phyloP scores from a whole-genome alignment of 2,113 vertebrate species.

The Hypanus sabinus region DNA sequence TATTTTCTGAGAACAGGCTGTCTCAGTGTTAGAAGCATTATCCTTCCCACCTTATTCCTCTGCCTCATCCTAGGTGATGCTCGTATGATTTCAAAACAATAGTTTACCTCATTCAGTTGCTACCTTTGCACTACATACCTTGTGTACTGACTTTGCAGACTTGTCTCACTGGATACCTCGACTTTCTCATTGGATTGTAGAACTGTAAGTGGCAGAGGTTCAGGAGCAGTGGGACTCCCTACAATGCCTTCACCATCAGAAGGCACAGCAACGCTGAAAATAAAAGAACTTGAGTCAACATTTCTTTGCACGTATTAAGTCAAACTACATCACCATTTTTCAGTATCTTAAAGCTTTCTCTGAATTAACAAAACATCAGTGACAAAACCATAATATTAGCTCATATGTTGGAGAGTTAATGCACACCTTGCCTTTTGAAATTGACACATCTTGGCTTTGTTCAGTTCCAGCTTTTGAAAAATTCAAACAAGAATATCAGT shows the following conservation, averaged over 20 bases:
- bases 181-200: not conserved
- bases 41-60: not conserved
- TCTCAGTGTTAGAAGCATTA: not conserved
- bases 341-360: not conserved
- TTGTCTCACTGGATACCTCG: not conserved
- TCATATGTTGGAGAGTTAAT: not conserved
- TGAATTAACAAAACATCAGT: not conserved
- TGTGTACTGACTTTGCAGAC: not conserved
- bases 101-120: not conserved
- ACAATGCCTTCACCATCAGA: not conserved
- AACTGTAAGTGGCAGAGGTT: not conserved
- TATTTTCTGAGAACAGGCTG: not conserved
- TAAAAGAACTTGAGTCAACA: not conserved
- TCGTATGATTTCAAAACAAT: not conserved
- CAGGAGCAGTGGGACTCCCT: not conserved
- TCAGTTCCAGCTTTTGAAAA: not conserved
- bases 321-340: too few relatives aligned
- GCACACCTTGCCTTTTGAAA: not conserved
- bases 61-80: not conserved
- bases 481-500: not conserved
- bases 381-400: not conserved
- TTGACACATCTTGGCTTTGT: not conserved
- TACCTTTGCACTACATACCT: not conserved
- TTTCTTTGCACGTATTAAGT: not conserved
- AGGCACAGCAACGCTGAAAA: constrained; percentile 3